A percentile compares a stretch with the other conserved stretches of the same genome.
phyloP scores from a whole-genome alignment of 1,140 invertebrate genomes.

The Schlechtendalia chinensis region DNA sequence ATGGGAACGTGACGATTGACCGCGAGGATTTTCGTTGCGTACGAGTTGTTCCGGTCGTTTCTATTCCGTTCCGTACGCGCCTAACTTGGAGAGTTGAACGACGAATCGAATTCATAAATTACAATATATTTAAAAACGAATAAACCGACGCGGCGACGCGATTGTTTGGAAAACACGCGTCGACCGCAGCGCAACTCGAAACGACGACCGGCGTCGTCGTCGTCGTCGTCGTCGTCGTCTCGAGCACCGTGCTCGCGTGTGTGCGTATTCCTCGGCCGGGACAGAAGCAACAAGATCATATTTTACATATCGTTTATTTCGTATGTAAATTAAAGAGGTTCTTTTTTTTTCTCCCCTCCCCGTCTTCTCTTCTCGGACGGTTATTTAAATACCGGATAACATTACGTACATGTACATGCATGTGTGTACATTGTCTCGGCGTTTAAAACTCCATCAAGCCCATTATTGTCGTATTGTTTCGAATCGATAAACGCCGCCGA shows the following conservation, averaged over 20 bases:
- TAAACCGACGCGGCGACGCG: background rate
- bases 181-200: background rate
- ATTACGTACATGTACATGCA: background rate
- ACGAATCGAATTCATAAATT: background rate
- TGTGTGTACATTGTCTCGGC: background rate
- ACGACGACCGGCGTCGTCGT: background rate
- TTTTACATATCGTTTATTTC: slow-evolving; percentile 41
- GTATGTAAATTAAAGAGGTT: slow-evolving; percentile 44
- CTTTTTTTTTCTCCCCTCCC: slow-evolving; percentile 22
- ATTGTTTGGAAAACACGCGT: slow-evolving; percentile 25
- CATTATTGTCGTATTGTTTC: slow-evolving; percentile 32
- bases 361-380: slow-evolving; percentile 1
- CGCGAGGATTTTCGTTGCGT: no score
- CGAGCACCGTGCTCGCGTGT: background rate
- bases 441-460: slow-evolving; percentile 37
- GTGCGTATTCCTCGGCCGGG: background rate
- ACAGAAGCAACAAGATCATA: slow-evolving; percentile 47
- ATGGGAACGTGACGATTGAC: no score
- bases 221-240: background rate
- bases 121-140: background rate
- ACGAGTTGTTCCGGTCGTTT: no score
- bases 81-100: no score
- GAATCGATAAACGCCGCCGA: background rate
- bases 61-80: no score
- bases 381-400: slow-evolving; percentile 46